Conservation (phyloP, 2,797 vertebrate species). For the Miichthys miiuy region DNA sequence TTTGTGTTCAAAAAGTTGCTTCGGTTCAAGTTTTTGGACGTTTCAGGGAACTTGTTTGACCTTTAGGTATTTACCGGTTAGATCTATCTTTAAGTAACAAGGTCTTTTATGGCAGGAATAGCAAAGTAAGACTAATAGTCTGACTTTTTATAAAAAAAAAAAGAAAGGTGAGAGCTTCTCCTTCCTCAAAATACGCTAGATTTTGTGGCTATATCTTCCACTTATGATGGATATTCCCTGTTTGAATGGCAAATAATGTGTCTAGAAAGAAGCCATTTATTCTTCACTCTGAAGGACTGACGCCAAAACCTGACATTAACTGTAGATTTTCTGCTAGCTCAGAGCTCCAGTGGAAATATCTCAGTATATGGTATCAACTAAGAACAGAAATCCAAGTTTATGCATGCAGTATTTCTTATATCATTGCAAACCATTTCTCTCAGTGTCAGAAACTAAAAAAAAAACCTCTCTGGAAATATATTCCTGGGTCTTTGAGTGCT, state of each 20-base stretch:
- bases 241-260: conserved; percentile 38
- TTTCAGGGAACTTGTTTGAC: background rate
- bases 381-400: background rate
- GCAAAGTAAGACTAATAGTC: conserved; percentile 37
- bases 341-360: background rate
- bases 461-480: background rate
- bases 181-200: background rate
- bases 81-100: conserved; percentile 6
- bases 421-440: background rate
- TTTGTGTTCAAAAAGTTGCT: background rate
- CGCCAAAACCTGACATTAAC: conserved; percentile 14
- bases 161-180: conserved; percentile 15
- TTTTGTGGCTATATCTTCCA: conserved; percentile 12
- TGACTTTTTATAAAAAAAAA: background rate
- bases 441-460: background rate
- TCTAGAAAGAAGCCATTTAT: conserved; percentile 22
- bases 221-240: conserved; percentile 18
- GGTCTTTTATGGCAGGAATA: conserved; percentile 2
- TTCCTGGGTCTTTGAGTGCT: background rate
- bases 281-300: conserved; percentile 1
- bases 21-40: background rate
- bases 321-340: conserved; percentile 6
- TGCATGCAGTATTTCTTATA: background rate
- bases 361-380: background rate
- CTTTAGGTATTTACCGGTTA: conserved; percentile 10